Conservation (phyloP, 2,888 invertebrate genomes). For the Amiota minor region DNA sequence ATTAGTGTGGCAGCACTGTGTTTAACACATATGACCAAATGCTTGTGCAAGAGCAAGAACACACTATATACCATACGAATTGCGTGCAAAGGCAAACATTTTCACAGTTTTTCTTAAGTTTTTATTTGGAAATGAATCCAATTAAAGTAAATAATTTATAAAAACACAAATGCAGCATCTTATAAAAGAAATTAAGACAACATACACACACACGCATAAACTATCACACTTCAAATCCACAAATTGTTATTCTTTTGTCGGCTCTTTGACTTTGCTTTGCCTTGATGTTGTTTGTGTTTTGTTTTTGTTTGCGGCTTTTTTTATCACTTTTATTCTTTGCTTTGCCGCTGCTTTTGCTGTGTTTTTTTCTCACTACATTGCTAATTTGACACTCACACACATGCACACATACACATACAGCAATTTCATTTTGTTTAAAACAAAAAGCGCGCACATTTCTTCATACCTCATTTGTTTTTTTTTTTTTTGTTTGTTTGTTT, state of each 20-base stretch:
- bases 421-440: not conserved
- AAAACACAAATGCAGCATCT: not conserved
- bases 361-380: constrained; percentile 12
- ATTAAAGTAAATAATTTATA: not conserved
- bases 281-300: constrained; percentile 13
- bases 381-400: constrained; percentile 18
- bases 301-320: constrained; percentile 33
- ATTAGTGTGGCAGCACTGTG: not conserved
- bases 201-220: constrained; percentile 8
- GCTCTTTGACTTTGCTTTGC: constrained; percentile 10
- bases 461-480: not conserved
- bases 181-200: not conserved
- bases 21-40: too few species aligned
- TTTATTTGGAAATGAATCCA: too few species aligned
- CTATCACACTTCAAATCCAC: constrained; percentile 19
- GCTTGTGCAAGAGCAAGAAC: not conserved
- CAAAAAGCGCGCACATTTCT: constrained; percentile 19
- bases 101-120: not conserved
- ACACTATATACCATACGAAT: constrained; percentile 1
- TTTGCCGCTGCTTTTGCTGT: constrained; percentile 16
- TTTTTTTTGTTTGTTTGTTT: too few species aligned
- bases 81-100: not conserved
- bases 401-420: not conserved
- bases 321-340: not conserved
- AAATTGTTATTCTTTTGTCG: constrained; percentile 25